Evolutionary conservation across 2,797 vertebrate genomes (phyloP).

Genomic region (Diglossa cyanea): DNA sequence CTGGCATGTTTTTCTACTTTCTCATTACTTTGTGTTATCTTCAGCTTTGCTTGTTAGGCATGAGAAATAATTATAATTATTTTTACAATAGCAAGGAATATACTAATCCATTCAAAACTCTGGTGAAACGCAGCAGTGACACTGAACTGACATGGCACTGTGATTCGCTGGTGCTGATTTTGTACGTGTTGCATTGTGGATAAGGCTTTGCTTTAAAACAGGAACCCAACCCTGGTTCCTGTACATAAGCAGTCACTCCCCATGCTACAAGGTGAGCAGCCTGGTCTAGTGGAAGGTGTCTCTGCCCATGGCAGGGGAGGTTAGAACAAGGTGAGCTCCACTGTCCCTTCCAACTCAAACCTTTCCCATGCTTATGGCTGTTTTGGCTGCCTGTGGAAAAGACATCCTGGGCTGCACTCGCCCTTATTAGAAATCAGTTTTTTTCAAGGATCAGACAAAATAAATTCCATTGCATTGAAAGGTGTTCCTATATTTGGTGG

Average conservation of each 20-base stretch:
- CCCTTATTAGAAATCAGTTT: background rate
- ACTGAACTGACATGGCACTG: background rate
- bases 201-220: background rate
- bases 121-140: background rate
- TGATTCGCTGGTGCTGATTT: background rate
- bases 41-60: background rate
- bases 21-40: background rate
- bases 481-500: background rate
- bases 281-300: background rate
- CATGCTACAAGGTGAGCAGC: background rate
- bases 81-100: background rate
- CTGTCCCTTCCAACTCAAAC: background rate
- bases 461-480: background rate
- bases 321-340: background rate
- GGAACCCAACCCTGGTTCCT: background rate
- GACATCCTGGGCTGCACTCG: background rate
- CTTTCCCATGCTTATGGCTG: background rate
- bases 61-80: background rate
- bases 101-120: background rate
- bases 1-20: background rate
- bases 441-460: background rate
- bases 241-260: background rate
- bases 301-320: background rate
- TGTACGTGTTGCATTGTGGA: background rate
- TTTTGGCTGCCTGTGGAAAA: background rate